These are phyloP conservation scores for Drosophila nr. perissopoda DNA, from an alignment of 2,888 invertebrate species.

Conservation along the genomic window DNA sequence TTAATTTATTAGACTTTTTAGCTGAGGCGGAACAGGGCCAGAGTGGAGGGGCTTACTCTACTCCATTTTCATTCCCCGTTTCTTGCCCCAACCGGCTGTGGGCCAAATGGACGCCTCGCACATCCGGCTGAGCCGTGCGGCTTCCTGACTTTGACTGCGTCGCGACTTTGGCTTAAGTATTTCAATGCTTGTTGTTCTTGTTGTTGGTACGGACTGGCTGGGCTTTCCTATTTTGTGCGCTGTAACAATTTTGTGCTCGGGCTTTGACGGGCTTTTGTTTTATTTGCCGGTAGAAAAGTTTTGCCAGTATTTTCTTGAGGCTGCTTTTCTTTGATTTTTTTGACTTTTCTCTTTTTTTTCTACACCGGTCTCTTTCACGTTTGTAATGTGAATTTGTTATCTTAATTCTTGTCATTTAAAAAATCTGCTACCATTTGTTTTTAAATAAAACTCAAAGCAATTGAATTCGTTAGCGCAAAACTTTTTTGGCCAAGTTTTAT, in stretches of 20 bases:
- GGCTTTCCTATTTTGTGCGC: slow-evolving; percentile 59
- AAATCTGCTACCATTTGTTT: slow-evolving; percentile 72
- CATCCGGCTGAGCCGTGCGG: slow-evolving; percentile 57
- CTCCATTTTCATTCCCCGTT: not conserved
- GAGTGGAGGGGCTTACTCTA: not conserved
- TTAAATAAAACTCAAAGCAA: slow-evolving; percentile 75
- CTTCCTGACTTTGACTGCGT: slow-evolving; percentile 78
- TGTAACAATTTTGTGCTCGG: slow-evolving; percentile 65
- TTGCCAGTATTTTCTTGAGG: slow-evolving; percentile 53
- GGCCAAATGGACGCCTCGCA: slow-evolving; percentile 48
- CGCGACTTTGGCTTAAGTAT: slow-evolving; percentile 79
- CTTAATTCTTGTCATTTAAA: slow-evolving; percentile 79
- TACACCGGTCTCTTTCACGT: slow-evolving; percentile 21
- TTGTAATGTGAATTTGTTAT: slow-evolving; percentile 74
- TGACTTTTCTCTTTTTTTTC: slow-evolving; percentile 6
- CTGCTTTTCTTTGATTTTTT: slow-evolving; percentile 31
- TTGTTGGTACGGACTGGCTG: slow-evolving; percentile 30
- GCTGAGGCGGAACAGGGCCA: slow-evolving; percentile 14
- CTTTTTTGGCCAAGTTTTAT: slow-evolving; percentile 53
- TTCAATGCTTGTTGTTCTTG: slow-evolving; percentile 45
- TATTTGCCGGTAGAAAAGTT: slow-evolving; percentile 68
- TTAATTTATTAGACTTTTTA: slow-evolving; percentile 80
- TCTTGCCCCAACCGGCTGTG: slow-evolving; percentile 5
- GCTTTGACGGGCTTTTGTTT: slow-evolving; percentile 75
- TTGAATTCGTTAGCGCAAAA: slow-evolving; percentile 65